Base-by-base conservation (phyloP, 2,888 invertebrate genomes). In the Adineta ricciae region DNA sequence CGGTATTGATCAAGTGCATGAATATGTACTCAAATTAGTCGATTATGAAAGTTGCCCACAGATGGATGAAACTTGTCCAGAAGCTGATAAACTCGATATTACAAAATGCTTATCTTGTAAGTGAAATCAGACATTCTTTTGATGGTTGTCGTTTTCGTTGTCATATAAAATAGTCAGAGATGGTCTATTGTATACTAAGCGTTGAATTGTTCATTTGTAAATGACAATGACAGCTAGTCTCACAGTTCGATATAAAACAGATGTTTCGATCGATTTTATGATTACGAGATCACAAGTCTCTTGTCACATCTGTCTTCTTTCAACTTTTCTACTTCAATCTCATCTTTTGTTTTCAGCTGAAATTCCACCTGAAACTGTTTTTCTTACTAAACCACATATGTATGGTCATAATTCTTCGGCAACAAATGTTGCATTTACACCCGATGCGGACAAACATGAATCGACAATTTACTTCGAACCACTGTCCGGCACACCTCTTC, bases 391-490 rank as follows among this genome's bases (percentile, higher is more conserved):
- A n/a, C 78, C 78, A 11, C 78, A 78, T n/a, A 78, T 41, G 41
- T 78, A 41, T 14, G 41, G 41, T 78, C 78, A 78, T 41, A 41
- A 78, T 78, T 78, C 78, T 41, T 78, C 78, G 14, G 9, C 24
- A n/a, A n/a, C 24, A 9, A 78, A 78, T 78, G 78, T 78, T 78
- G 41, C 38, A n/a, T 78, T 78, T 38, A 9, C 24, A n/a, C 78
- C 78, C 2, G 41, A 78, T n/a, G 0, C 2, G 24, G 41, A 78
- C n/a, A 78, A 41, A 41, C 78, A 78, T 78, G 78, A 78, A 78
- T 78, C 78, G 41, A 41, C 41, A 21, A 78, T 78, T 78, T 78
- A 78, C 41, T 78, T 78, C n/a, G 78, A 78, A 41, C 78, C 78
- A 7, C 8, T 41, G 1, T 14, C 78, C n/a, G 78, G 78, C 14